These are phyloP conservation scores for Scomber colias DNA, from an alignment of 2,113 vertebrate species.

Conservation along the genomic window DNA sequence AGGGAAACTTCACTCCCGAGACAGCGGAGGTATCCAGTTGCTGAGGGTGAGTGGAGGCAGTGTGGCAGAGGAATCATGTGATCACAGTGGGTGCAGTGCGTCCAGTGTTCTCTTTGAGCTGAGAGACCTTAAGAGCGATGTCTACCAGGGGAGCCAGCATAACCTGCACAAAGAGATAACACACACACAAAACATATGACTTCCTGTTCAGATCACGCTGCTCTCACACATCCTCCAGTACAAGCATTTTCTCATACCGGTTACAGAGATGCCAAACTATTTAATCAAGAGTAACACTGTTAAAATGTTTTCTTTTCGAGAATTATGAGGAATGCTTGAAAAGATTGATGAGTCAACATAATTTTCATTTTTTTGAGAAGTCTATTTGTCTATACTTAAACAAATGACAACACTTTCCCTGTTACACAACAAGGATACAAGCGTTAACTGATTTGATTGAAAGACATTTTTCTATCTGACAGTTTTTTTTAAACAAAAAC, in stretches of 20 bases:
- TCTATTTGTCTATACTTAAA: too few relatives aligned
- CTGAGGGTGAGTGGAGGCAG: constrained; percentile 46
- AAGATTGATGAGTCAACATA: too few relatives aligned
- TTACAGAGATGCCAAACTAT: background rate
- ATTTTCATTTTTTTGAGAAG: too few relatives aligned
- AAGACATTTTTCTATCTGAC: too few relatives aligned
- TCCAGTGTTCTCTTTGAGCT: constrained; percentile 92
- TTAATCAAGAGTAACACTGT: background rate
- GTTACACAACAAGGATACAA: too few relatives aligned
- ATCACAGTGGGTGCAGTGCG: constrained; percentile 94
- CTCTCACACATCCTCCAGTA: background rate
- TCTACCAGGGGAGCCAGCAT: constrained; percentile 96
- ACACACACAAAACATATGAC: constrained; percentile 14
- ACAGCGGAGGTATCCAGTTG: constrained; percentile 59
- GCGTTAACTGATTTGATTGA: too few relatives aligned
- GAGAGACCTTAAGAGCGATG: constrained; percentile 94
- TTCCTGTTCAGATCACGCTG: background rate
- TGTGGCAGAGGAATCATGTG: constrained; percentile 85
- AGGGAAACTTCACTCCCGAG: constrained; percentile 53
- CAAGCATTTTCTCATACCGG: background rate
- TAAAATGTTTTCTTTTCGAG: background rate
- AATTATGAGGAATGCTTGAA: background rate
- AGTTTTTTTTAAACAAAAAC: too few relatives aligned
- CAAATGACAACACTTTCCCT: too few relatives aligned
- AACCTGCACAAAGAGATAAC: constrained; percentile 83